Base-by-base conservation (phyloP, 2,888 invertebrate genomes). In the Lycocerus yunnanus region DNA sequence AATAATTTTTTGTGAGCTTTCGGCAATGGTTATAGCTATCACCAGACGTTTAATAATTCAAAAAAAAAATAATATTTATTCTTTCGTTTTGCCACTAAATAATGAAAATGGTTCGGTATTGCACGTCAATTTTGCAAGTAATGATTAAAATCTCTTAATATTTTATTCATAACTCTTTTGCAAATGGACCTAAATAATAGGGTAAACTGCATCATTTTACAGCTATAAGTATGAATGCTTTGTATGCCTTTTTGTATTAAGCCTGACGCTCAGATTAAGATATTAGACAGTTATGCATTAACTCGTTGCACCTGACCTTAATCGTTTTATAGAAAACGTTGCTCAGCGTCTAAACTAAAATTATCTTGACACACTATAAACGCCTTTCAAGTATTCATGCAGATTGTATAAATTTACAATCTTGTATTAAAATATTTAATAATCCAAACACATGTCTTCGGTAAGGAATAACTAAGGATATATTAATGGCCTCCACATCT, bases 241-340 rank as follows among this genome's bases (percentile, higher is more conserved):
- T 73, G 72, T 72, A 18, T 27, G 69, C 27, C 66, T 69, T 69
- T 73, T 68, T 73, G 69, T 65, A 73, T 61, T 68, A 60, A 74
- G 59, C 67, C 73, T 74, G 74, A 74, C 77, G 65, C 20, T 59
- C 66, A 76, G 78, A 79, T 80, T 80, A 80, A 80, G 79, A 78
- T 80, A 79, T 76, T 78, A 77, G 78, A 80, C 79, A 77, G 77
- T 80, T 80, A 78, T 76, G 78, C 71, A 71, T 75, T 77, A 74
- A 77, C 68, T 68, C 66, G 77, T 75, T 74, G 76, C 77, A 75
- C 77, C 78, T 77, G 80, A 78, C 74, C 74, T 66, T 75, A 79
- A 78, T 79, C 76, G 75, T 74, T 79, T 77, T 76, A 78, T 77
- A 78, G 76, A 77, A 77, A 68, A 73, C 69, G 73, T 66, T 73